phyloP scores from a whole-genome alignment of 1,140 invertebrate genomes.

The Solenopsis invicta region DNA sequence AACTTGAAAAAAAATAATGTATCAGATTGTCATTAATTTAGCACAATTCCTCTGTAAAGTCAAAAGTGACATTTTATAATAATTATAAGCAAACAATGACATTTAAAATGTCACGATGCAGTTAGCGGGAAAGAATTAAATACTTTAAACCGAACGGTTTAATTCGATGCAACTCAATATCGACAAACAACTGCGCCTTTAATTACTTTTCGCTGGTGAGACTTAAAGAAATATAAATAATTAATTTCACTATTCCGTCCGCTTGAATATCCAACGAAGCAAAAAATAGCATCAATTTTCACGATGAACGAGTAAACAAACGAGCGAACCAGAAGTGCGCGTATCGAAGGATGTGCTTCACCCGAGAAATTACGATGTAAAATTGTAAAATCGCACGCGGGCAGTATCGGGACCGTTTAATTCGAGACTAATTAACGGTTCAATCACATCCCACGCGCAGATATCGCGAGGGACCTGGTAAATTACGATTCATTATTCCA shows the following conservation, averaged over 20 bases:
- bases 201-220: constrained; percentile 36
- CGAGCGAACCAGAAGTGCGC: constrained; percentile 1
- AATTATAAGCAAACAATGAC: neutral
- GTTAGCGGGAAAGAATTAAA: neutral
- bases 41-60: neutral
- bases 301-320: constrained; percentile 35
- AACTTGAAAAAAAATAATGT: too few relatives aligned
- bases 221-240: constrained; percentile 56
- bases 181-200: constrained; percentile 23
- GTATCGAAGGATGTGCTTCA: constrained; percentile 46
- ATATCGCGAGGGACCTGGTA: constrained; percentile 41
- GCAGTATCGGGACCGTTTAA: constrained; percentile 46
- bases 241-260: constrained; percentile 35
- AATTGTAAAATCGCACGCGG: constrained; percentile 51
- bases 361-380: constrained; percentile 59
- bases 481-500: constrained; percentile 58
- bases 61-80: neutral
- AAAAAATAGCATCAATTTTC: constrained; percentile 59
- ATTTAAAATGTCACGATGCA: constrained; percentile 10
- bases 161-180: constrained; percentile 16
- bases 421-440: constrained; percentile 60
- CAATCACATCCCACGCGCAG: constrained; percentile 45
- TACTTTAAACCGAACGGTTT: constrained; percentile 29
- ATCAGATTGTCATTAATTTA: neutral
- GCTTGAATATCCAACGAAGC: constrained; percentile 26